Evolutionary conservation across 2,113 vertebrate species (phyloP).

Genomic region (Pica pica): DNA sequence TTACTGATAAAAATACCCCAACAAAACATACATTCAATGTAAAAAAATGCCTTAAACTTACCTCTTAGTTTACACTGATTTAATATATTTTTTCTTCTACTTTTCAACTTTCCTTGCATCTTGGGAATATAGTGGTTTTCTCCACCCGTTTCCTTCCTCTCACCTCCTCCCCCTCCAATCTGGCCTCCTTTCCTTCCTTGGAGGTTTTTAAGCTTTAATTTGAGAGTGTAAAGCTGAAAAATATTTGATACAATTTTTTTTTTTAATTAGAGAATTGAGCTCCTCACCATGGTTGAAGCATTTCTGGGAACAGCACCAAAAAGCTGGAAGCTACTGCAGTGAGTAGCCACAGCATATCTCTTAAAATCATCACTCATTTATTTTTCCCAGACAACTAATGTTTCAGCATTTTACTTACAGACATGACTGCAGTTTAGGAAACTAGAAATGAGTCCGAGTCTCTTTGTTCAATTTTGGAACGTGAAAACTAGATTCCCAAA

Average conservation of each 20-base stretch:
- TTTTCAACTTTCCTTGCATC: conserved; percentile 65
- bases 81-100: conserved; percentile 67
- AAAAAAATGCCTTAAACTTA: conserved; percentile 64
- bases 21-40: conserved; percentile 54
- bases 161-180: conserved; percentile 67
- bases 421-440: not conserved
- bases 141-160: conserved; percentile 63
- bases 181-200: conserved; percentile 63
- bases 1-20: conserved; percentile 29
- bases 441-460: not conserved
- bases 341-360: conserved; percentile 38
- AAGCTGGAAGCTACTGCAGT: conserved; percentile 40
- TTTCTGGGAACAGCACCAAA: conserved; percentile 67
- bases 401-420: conserved; percentile 51
- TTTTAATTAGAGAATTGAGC: conserved; percentile 64
- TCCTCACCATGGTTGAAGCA: conserved; percentile 56
- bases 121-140: conserved; percentile 64
- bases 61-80: conserved; percentile 66
- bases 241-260: conserved; percentile 69
- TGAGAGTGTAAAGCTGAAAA: conserved; percentile 69
- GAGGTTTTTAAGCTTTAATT: conserved; percentile 68
- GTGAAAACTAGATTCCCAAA: conserved; percentile 29
- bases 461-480: conserved; percentile 19
- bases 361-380: conserved; percentile 29
- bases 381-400: conserved; percentile 31